Conservation (phyloP, 1,140 invertebrate species). For the Hesperophylax magnus region DNA sequence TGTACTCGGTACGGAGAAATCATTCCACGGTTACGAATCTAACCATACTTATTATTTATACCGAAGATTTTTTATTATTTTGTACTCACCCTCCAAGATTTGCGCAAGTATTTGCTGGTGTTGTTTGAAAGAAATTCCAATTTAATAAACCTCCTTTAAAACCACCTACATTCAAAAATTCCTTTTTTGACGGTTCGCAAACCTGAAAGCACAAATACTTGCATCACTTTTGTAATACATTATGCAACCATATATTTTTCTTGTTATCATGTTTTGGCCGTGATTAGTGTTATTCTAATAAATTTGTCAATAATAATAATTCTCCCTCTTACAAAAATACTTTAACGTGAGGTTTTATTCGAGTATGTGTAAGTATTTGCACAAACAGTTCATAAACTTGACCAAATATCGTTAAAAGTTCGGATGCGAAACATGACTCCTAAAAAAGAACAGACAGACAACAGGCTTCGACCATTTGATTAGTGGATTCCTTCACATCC, state of each 20-base stretch:
- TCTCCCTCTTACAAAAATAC: background rate
- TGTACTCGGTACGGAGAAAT: background rate
- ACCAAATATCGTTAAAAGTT: background rate
- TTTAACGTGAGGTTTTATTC: background rate
- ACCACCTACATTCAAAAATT: conserved; percentile 22
- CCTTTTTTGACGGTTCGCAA: background rate
- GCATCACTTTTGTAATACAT: background rate
- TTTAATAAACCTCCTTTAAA: conserved; percentile 46
- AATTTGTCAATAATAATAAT: background rate
- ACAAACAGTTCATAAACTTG: background rate
- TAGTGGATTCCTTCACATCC: no score
- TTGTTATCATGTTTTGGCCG: background rate
- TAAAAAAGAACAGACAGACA: no score
- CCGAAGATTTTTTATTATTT: background rate
- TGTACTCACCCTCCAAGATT: conserved; percentile 16
- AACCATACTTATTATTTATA: background rate
- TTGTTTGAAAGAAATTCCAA: conserved; percentile 36
- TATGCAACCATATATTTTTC: background rate
- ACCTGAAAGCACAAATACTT: conserved; percentile 1
- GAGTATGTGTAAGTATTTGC: background rate
- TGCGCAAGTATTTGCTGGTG: conserved; percentile 29
- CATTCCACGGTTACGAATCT: background rate
- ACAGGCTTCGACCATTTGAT: no score
- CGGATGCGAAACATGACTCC: no score
- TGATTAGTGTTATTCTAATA: background rate